Evolutionary conservation across 2,113 vertebrate genomes (phyloP), one percentile per base, ranked within the genome.

Genomic region (Microtus montanus): DNA sequence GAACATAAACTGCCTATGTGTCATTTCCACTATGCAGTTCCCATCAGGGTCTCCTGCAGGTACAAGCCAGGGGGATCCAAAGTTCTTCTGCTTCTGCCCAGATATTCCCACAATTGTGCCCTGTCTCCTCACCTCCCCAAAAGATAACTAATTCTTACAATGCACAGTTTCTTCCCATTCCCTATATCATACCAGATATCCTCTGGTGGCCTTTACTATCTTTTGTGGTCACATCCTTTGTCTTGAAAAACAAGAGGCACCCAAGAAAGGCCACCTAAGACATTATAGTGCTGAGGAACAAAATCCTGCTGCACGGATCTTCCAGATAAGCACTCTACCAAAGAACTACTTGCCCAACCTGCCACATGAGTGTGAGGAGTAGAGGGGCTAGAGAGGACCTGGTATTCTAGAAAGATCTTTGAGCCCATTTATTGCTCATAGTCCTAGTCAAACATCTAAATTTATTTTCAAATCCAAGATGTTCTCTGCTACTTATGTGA

Each of bases 21-120:
- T 7, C 1, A 3, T 19, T 3, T 24, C 30, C 3, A 0, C 0
- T 10, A 54, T 22, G 8, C 33, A 70, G 64, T 15, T 63, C 47
- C 41, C 26, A 33, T 68, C 17, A 78, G 41, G 28, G 4, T 9
- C 35, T 82, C 4, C 9, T 58, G 38, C 24, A 68, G 15, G 58
- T 35, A n/a, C 20, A 26, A n/a, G 38, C 7, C 6, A 30, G 26
- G 33, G 4, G 5, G 30, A 19, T n/a, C 63, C 24, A 20, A 10
- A 20, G n/a, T 30, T 58, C 71, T 41, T 49, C 87, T 44, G 13
- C 61, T 52, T 83, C 74, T 66, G 6, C 38, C 14, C 47, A 15
- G 2, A 10, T 15, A 49, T 33, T 35, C 35, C 38, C 3, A 1
- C 4, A 66, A 11, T 30, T 73, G 24, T 38, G 3, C 30, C 14